These are phyloP conservation scores for Lethrus apterus DNA, from an alignment of 1,140 invertebrate species.

Conservation along the genomic window DNA sequence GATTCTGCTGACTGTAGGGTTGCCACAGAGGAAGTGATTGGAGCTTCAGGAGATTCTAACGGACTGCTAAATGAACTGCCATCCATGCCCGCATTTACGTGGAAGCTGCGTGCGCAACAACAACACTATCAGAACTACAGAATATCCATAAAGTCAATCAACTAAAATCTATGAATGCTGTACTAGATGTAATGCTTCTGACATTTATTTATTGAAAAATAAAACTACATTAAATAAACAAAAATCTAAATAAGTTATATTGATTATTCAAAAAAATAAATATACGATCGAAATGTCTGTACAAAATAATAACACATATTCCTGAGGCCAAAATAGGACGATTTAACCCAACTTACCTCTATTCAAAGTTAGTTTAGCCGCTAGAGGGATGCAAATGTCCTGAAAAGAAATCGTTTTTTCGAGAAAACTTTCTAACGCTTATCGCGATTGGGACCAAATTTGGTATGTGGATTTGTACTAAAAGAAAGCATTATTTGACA, in stretches of 20 bases:
- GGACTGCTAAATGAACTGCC: slow-evolving; percentile 60
- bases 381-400: too few species aligned
- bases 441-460: too few species aligned
- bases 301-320: too few species aligned
- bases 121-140: slow-evolving; percentile 18
- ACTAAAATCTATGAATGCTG: neutral
- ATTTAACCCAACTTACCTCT: too few species aligned
- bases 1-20: slow-evolving; percentile 54
- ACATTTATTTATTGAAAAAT: neutral
- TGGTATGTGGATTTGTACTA: too few species aligned
- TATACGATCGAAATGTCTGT: too few species aligned
- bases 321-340: too few species aligned
- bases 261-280: too few species aligned
- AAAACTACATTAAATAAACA: neutral
- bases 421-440: too few species aligned
- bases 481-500: too few species aligned
- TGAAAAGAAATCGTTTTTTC: too few species aligned
- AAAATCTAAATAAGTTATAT: neutral
- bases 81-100: slow-evolving; percentile 38
- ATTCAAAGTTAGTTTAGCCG: too few species aligned
- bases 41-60: slow-evolving; percentile 57
- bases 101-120: slow-evolving; percentile 35
- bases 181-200: neutral
- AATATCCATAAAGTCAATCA: slow-evolving; percentile 22
- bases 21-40: slow-evolving; percentile 52